Evolutionary conservation across 2,888 invertebrate species (phyloP), one percentile per base, ranked within the genome.

Genomic region (Tipula confusa): DNA sequence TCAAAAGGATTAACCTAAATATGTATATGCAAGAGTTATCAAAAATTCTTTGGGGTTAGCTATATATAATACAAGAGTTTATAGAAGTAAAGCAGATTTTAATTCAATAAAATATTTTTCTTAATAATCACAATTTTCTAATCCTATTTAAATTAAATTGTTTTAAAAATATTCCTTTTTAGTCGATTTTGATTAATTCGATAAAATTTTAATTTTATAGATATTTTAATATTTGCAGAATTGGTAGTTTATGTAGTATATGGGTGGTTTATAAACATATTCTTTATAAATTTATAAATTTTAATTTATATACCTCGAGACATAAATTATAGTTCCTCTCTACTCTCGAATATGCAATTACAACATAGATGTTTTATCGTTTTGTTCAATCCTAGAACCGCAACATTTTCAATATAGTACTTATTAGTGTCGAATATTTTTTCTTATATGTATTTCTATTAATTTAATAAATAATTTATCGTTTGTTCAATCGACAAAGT

Each of bases 1-100:
- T 64, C 64, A 64, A 64, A 64, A 64, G 64, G 64, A 64, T 64
- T 64, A 64, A 24, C 64, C 64, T 64, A 64, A 64, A 64, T 64
- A 24, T 24, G 64, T 64, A n/a, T 64, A 64, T n/a, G n/a, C 1
- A 64, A 18, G 13, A 38, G 38, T 38, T n/a, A n/a, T n/a, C n/a
- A 9, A 33, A 33, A 33, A 33, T 33, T 33, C 1, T 33, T 33
- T 33, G 33, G 33, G 33, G 33, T 33, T 33, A 33, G 33, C 7
- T 33, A 38, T 38, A 31, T 31, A 31, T 31, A 31, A 31, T 31
- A 31, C 31, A 31, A 31, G 31, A 31, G 31, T 31, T 31, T 5
- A 31, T 31, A 24, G 24, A 24, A 9, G 64, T 36, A 15, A 43
- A 15, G 9, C 15, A 43, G n/a, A 31, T 48, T 48, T 48, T 48